A percentile compares a stretch with the other conserved stretches of the same genome.
Conservation (phyloP, 2,113 vertebrate genomes). For the Aplodontia rufa region DNA sequence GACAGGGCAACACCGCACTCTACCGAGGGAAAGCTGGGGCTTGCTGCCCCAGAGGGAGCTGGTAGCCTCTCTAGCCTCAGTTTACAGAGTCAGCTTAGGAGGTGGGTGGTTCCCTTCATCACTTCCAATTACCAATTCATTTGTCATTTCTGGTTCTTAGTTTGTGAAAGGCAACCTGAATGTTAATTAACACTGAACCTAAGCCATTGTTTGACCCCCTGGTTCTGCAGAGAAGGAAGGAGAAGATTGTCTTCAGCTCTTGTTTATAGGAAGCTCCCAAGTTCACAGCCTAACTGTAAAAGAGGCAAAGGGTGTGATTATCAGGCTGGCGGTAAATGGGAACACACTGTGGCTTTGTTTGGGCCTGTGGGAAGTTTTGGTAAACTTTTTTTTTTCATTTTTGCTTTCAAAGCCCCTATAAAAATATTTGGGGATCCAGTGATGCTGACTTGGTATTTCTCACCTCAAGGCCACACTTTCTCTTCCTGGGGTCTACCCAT, state of each 20-base stretch:
- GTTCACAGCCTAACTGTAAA: conserved; percentile 51
- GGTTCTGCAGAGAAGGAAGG: conserved; percentile 74
- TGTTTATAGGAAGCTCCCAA: conserved; percentile 73
- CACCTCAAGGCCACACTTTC: conserved; percentile 16
- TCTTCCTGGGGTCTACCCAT: background rate
- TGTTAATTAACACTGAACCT: conserved; percentile 78
- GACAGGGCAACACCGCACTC: background rate
- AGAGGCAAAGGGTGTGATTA: conserved; percentile 50
- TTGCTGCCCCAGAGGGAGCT: background rate
- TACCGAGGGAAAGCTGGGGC: rapidly evolving
- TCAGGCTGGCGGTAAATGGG: conserved; percentile 62
- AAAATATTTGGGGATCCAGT: conserved; percentile 66
- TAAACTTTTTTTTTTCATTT: conserved; percentile 6
- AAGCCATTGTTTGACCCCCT: conserved; percentile 76
- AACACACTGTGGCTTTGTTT: conserved; percentile 62
- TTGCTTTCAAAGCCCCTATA: background rate
- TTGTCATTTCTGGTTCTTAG: conserved; percentile 67
- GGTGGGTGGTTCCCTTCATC: background rate
- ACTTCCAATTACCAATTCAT: conserved; percentile 9
- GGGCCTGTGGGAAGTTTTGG: conserved; percentile 69
- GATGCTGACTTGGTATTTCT: conserved; percentile 60
- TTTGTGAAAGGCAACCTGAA: conserved; percentile 70
- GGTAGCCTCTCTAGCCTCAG: background rate
- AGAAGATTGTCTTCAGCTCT: conserved; percentile 56
- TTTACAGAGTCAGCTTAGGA: background rate